Base-by-base conservation (phyloP, 2,888 invertebrate genomes). In the Volucella inanis region DNA sequence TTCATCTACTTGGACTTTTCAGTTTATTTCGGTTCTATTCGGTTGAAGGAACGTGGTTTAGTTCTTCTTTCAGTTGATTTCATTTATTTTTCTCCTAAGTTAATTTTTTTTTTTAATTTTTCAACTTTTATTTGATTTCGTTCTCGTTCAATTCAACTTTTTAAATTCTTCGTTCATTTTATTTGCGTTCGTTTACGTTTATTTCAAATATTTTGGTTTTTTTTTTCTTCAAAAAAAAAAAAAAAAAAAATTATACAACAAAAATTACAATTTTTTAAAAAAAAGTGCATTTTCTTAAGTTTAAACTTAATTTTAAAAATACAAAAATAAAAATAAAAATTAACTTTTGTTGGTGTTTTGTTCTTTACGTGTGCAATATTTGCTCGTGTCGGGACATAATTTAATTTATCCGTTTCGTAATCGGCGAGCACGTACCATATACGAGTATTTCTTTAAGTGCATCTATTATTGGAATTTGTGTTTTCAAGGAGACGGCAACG, bases 11-110 rank as follows among this genome's bases (percentile, higher is more conserved):
- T 75, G 65, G 65, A 61, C 59, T 67, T 71, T 88, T 91, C 89
- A 91, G 91, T 91, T 91, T 91, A 91, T 91, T 91, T 91, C 91
- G 89, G 91, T 91, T 91, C 91, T 90, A 89, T 91, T 91, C 88
- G 90, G 91, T 91, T 91, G 90, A 91, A 91, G 90, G 90, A 91
- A 90, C 91, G 89, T 90, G 89, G 89, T 91, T 91, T 90, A 77
- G 76, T 91, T 91, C 90, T 90, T 89, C 90, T 91, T 91, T 91
- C 91, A 89, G 90, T 91, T 91, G 89, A 89, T 91, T 91, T 91
- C 89, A 89, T 90, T 91, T 91, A 89, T 89, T 91, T 91, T 90
- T 90, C 90, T 90, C 90, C 91, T 91, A 89, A 89, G 91, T 90
- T 90, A 88, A 87, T 90, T 89, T 88, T 88, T 89, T 89, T 89